Percentiles rank a stretch among this genome's conserved stretches.
Conservation (phyloP, 1,140 invertebrate species). For the Sminthurides bifidus region DNA sequence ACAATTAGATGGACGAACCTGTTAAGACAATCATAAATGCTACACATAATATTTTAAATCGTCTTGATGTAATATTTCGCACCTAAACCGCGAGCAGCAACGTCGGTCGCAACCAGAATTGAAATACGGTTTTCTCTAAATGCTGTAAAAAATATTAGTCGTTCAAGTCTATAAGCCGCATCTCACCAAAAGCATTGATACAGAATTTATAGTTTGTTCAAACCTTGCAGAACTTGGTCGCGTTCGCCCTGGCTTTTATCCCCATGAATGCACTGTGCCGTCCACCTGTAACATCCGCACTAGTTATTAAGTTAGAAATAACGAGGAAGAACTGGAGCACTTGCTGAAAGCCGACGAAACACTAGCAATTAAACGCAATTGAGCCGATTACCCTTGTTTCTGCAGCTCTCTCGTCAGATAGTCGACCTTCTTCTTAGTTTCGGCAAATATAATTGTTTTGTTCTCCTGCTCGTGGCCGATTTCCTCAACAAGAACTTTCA, state of each 20-base stretch:
- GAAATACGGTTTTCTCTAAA: too few relatives aligned
- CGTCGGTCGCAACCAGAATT: constrained; percentile 81
- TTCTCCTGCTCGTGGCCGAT: constrained; percentile 71
- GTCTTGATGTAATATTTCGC: constrained; percentile 13
- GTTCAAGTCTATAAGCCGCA: too few relatives aligned
- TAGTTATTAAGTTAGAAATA: too few relatives aligned
- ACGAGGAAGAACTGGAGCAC: too few relatives aligned
- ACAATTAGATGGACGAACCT: too few relatives aligned
- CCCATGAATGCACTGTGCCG: constrained; percentile 90
- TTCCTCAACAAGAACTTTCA: constrained; percentile 74
- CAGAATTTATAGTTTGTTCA: constrained; percentile 32
- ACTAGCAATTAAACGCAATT: not conserved
- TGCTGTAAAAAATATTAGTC: too few relatives aligned
- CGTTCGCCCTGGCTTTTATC: constrained; percentile 95
- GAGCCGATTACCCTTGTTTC: constrained; percentile 53
- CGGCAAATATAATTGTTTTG: constrained; percentile 92
- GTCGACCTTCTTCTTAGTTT: constrained; percentile 95
- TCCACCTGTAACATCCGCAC: constrained; percentile 49
- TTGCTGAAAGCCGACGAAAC: not conserved
- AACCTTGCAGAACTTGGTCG: constrained; percentile 85
- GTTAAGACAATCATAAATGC: too few relatives aligned
- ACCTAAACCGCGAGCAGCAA: constrained; percentile 76
- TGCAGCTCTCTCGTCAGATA: constrained; percentile 78
- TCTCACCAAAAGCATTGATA: too few relatives aligned
- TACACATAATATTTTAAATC: too few relatives aligned